Evolutionary conservation across 2,888 invertebrate genomes (phyloP).

Genomic region (Eurytoma adleriae): DNA sequence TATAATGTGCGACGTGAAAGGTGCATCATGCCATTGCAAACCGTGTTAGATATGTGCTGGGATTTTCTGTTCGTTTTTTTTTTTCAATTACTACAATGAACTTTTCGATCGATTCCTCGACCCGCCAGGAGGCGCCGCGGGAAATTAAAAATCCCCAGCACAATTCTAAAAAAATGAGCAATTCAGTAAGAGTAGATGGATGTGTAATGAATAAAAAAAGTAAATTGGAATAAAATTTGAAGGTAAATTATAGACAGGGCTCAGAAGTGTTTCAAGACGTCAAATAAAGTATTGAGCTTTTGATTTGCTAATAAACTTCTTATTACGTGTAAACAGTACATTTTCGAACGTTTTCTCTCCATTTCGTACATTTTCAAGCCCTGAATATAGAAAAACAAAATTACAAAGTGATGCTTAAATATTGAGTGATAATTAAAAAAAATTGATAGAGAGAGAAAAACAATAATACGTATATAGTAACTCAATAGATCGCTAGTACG

Average conservation of each 20-base stretch:
- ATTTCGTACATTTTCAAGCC: conserved; percentile 55
- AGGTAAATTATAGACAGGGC: conserved; percentile 55
- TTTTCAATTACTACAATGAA: conserved; percentile 17
- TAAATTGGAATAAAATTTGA: conserved; percentile 44
- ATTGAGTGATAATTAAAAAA: conserved; percentile 51
- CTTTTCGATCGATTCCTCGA: background rate
- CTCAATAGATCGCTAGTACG: conserved; percentile 50
- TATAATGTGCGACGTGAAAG: conserved; percentile 50
- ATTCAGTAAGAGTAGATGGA: conserved; percentile 40
- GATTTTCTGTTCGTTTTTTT: conserved; percentile 25
- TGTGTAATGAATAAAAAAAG: conserved; percentile 24
- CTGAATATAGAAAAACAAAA: conserved; percentile 54
- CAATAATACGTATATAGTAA: conserved; percentile 50
- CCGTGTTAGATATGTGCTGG: conserved; percentile 57
- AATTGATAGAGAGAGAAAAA: conserved; percentile 29
- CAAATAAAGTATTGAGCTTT: conserved; percentile 50
- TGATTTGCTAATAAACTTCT: conserved; percentile 52
- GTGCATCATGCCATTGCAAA: conserved; percentile 67
- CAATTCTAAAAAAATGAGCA: conserved; percentile 50
- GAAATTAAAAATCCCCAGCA: conserved; percentile 45
- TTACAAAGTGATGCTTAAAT: conserved; percentile 43
- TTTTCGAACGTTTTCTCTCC: background rate
- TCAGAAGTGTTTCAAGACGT: conserved; percentile 45
- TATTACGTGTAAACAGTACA: conserved; percentile 55
- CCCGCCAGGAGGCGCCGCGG: no score